Base-by-base conservation (phyloP, 2,888 invertebrate species). In the Dorcus hopei region DNA sequence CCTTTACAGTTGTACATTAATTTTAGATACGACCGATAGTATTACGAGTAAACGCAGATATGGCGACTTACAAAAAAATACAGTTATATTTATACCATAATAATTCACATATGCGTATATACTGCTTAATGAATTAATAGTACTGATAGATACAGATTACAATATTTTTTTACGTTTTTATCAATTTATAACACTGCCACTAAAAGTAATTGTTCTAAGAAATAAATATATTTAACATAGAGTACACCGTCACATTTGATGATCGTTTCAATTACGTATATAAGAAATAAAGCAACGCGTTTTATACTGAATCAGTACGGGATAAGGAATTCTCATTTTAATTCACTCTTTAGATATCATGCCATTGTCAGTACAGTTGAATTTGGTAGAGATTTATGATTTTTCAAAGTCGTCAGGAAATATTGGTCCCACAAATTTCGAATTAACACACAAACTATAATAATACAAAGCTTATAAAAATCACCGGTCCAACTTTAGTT, bases 101-200 rank as follows among this genome's bases (percentile, higher is more conserved):
- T 45, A 45, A 19, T 45, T 45, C 45, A 45, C 45, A 45, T 45
- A 45, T 45, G 42, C 45, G 26, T 55, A 49, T 49, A 42, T 39
- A 47, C 47, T 51, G 51, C 40, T 57, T 52, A 26, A 33, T 43
- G 39, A 40, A 52, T 52, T 47, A 57, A 47, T 42, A 49, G 11
- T 49, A 49, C n/a, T 38, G 39, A 19, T 47, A 47, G 52, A 40
- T 52, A 52, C 42, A 56, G 48, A 26, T 39, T 45, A 53, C 38
- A 53, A 38, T 43, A 45, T 26, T 23, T 52, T 52, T 9, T 9
- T 43, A 11, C 9, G 9, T 33, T 47, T 47, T 47, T 53, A 53
- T 14, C 16, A 23, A 45, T 19, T 45, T 45, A 23, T 9, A 45
- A 45, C 45, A 45, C 45, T 23, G 14, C 23, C 45, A 19, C 9